Evolutionary conservation across 2,113 vertebrate species (phyloP).

Genomic region (Hemiscyllium ocellatum): DNA sequence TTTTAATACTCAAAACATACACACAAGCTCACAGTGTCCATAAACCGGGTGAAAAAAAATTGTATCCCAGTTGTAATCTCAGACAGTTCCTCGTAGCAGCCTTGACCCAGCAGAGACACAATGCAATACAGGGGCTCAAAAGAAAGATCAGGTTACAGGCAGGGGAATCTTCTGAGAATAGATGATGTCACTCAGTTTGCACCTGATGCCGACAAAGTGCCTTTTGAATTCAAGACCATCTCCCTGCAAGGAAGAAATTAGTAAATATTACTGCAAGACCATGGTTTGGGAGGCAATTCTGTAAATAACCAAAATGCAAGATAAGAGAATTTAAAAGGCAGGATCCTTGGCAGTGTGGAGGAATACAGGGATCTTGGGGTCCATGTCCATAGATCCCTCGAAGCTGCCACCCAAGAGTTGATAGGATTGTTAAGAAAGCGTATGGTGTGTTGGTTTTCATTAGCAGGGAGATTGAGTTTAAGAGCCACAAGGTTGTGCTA

Average conservation of each 20-base stretch:
- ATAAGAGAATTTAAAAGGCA: not conserved
- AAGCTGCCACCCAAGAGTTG: too few species aligned
- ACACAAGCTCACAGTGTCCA: not conserved
- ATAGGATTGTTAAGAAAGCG: too few species aligned
- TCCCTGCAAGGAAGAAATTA: conserved; percentile 58
- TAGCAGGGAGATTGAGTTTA: too few species aligned
- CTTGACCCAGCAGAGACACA: not conserved
- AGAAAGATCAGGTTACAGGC: conserved; percentile 57
- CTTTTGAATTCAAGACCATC: conserved; percentile 94
- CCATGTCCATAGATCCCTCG: too few species aligned
- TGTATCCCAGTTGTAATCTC: not conserved
- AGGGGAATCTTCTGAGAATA: conserved; percentile 76
- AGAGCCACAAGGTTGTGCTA: too few species aligned
- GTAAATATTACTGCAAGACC: not conserved
- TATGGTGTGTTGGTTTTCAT: too few species aligned
- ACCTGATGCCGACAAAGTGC: conserved; percentile 87
- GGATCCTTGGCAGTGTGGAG: too few species aligned
- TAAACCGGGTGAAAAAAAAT: not conserved
- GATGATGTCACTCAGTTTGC: conserved; percentile 75
- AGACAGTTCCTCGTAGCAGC: not conserved
- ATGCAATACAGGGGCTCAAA: not conserved
- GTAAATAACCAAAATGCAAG: not conserved
- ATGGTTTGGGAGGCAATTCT: not conserved
- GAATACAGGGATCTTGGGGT: too few species aligned
- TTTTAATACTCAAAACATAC: not conserved